Conservation (phyloP, 1,140 invertebrate genomes). For the Phymorhynchus buccinoides region DNA sequence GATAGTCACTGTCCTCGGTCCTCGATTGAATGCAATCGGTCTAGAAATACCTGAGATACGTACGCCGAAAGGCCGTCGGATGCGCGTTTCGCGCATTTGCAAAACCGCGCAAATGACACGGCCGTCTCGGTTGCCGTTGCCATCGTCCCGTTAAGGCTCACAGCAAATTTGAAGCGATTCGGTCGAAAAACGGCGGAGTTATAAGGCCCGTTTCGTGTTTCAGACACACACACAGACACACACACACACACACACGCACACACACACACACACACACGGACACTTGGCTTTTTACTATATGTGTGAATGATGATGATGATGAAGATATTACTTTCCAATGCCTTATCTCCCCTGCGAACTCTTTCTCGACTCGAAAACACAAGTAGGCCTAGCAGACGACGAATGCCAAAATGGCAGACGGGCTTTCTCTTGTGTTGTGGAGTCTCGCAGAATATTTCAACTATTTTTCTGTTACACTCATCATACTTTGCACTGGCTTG, state of each 20-base stretch:
- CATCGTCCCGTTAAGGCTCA: no score
- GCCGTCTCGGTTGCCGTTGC: no score
- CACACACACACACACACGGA: neutral
- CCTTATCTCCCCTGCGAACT: neutral
- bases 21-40: no score
- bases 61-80: no score
- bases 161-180: neutral
- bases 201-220: no score
- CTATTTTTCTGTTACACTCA: conserved; percentile 30
- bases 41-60: no score
- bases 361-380: neutral
- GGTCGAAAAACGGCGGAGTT: no score
- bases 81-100: no score
- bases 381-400: neutral
- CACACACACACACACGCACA: neutral
- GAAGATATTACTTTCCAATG: neutral
- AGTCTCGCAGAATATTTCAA: conserved; percentile 42
- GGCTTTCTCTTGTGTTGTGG: conserved; percentile 16
- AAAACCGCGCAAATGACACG: no score
- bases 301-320: no score
- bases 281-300: neutral
- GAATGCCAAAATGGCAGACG: neutral
- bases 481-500: conserved; percentile 31
- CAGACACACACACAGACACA: no score
- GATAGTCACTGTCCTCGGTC: no score